These are phyloP conservation scores for Meghimatium bilineatum DNA, from an alignment of 2,888 invertebrate species.

Conservation along the genomic window DNA sequence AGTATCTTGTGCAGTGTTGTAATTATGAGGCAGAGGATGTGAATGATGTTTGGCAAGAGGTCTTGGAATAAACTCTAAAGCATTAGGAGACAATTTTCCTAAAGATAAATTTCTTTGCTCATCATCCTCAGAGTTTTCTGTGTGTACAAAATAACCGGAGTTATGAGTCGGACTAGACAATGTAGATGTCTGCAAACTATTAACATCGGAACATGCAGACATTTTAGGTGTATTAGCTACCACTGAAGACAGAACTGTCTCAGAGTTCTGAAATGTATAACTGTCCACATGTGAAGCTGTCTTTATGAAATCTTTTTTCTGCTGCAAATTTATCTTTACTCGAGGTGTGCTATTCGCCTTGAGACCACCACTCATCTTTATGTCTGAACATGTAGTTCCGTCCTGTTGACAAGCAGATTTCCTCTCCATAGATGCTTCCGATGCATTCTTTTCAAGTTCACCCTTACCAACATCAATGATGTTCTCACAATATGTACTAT, in stretches of 20 bases:
- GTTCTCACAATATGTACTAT: background rate
- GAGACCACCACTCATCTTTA: background rate
- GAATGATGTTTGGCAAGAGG: slow-evolving; percentile 11
- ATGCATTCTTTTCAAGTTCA: background rate
- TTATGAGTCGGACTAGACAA: background rate
- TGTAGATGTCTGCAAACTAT: background rate
- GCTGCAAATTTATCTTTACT: background rate
- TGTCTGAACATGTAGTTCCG: background rate
- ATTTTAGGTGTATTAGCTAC: background rate
- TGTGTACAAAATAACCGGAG: background rate
- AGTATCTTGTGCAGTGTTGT: background rate
- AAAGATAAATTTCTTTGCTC: background rate
- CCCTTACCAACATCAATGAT: background rate
- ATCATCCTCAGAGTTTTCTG: background rate
- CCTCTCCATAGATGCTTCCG: background rate
- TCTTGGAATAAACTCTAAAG: slow-evolving; percentile 34
- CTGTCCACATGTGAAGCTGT: background rate
- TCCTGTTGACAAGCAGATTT: background rate
- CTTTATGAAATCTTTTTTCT: background rate
- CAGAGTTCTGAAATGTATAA: background rate
- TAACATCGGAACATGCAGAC: background rate
- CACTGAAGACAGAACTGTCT: background rate
- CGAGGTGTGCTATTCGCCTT: background rate
- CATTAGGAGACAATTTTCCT: background rate
- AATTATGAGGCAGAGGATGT: background rate